Evolutionary conservation across 37 sponge, comb jelly and placozoan genomes (phyloP), one percentile per base, ranked within the genome.

Genomic region (Tethya wilhelma): DNA sequence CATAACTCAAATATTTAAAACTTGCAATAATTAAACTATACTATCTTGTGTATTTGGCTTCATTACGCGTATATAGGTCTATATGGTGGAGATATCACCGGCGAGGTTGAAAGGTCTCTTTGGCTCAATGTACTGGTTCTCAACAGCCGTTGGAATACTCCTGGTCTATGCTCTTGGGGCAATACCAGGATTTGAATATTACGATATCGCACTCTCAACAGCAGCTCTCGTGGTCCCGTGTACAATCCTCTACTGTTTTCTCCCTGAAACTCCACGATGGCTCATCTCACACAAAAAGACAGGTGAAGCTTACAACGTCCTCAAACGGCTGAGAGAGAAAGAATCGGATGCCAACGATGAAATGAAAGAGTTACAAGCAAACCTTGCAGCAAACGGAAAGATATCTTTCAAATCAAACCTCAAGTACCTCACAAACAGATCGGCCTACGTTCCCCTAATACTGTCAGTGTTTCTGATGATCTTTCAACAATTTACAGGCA

Each of bases 181-280:
- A 8, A 64, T 70, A 36, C 57, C 59, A 5, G 64, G 37, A 8
- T 34, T 86, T 12, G 4, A 32, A 2, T 78, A 86, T 43, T 78
- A 73, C 34, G 55, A 79, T 20, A 44, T 72, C 37, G 38, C 79
- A 29, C 55, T 86, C 4, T 67, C 43, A 19, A 22, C n/a, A n/a
- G 41, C 72, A 4, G 79, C 74, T 1, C 11, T 62, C 1, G 59
- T 72, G 8, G 33, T 68, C 20, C 59, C 72, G 26, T 71, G 71
- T 20, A 30, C 22, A 2, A 14, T 82, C 6, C 20, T 71, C 4
- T 28, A 73, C 0, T 2, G 37, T 19, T 89, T 34, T 38, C 14
- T 85, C 1, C 82, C 78, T 34, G 86, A 85, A 71, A 85, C 83
- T 23, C 94, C 94, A 31, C 62, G 90, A 7, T 88, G 83, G 79